These are phyloP conservation scores for Protophormia terraenovae DNA, from an alignment of 2,888 invertebrate species.

Conservation along the genomic window DNA sequence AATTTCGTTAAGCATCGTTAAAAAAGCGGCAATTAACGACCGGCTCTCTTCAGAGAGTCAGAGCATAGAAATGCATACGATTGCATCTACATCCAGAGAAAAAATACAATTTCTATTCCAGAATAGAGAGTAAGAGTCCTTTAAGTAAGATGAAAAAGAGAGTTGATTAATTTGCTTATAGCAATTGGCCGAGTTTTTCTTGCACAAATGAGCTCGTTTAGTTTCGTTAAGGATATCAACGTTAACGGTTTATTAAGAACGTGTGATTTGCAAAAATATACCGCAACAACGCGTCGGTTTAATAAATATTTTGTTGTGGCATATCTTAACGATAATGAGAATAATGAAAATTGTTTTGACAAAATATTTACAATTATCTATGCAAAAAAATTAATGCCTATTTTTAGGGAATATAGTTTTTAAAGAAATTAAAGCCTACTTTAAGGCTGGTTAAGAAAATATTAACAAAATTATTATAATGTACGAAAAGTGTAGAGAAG, in stretches of 20 bases:
- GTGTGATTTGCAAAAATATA: conserved; percentile 33
- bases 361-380: conserved; percentile 4
- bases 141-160: conserved; percentile 10
- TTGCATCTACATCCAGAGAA: background rate
- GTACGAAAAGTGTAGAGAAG: background rate
- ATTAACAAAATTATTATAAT: background rate
- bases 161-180: conserved; percentile 56
- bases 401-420: no score
- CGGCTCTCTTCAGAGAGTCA: background rate
- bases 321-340: conserved; percentile 22
- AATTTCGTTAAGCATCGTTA: conserved; percentile 61
- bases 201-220: conserved; percentile 71
- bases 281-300: conserved; percentile 55
- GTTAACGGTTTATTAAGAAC: conserved; percentile 68
- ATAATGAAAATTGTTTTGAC: background rate
- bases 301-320: conserved; percentile 43
- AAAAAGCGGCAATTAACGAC: conserved; percentile 56
- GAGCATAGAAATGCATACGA: background rate
- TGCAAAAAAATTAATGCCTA: conserved; percentile 4
- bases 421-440: background rate
- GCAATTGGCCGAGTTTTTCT: conserved; percentile 70
- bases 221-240: conserved; percentile 73
- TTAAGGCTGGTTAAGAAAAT: conserved; percentile 10
- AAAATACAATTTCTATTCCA: background rate
- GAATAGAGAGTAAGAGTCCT: background rate